Evolutionary conservation across 2,888 invertebrate species (phyloP).

Genomic region (Hoplodrina ambigua): DNA sequence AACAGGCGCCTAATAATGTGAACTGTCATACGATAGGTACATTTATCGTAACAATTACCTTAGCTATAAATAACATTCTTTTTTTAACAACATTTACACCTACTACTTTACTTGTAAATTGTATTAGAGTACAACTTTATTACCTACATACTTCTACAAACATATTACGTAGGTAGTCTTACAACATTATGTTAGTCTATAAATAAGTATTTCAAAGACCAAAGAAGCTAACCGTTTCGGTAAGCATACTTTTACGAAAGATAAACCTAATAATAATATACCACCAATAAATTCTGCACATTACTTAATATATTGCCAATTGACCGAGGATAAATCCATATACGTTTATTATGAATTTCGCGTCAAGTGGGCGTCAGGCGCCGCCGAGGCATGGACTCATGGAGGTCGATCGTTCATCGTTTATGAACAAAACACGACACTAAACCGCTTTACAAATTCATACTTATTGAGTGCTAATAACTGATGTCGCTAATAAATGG

Average conservation of each 20-base stretch:
- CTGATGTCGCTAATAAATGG: slow-evolving; percentile 21
- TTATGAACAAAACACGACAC: slow-evolving; percentile 58
- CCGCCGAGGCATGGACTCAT: slow-evolving; percentile 13
- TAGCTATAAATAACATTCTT: too few relatives aligned
- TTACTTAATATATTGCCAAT: slow-evolving; percentile 52
- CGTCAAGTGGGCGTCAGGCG: slow-evolving; percentile 54
- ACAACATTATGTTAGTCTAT: slow-evolving; percentile 1
- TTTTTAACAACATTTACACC: too few relatives aligned
- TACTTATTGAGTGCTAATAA: slow-evolving; percentile 41
- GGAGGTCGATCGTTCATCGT: slow-evolving; percentile 48
- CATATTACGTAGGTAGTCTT: not conserved
- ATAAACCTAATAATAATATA: slow-evolving; percentile 32
- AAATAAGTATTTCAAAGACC: not conserved
- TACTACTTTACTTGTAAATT: too few relatives aligned
- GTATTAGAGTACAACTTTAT: too few relatives aligned
- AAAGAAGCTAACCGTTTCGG: slow-evolving; percentile 1
- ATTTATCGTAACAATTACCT: not conserved
- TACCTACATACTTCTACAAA: too few relatives aligned
- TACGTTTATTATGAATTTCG: slow-evolving; percentile 49
- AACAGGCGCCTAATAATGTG: not conserved
- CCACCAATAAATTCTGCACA: slow-evolving; percentile 41
- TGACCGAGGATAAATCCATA: slow-evolving; percentile 59
- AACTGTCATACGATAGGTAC: not conserved
- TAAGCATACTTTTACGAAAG: slow-evolving; percentile 17
- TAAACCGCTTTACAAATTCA: slow-evolving; percentile 50